These are phyloP conservation scores for Carcina quercana DNA, from an alignment of 2,888 invertebrate species.

Conservation along the genomic window DNA sequence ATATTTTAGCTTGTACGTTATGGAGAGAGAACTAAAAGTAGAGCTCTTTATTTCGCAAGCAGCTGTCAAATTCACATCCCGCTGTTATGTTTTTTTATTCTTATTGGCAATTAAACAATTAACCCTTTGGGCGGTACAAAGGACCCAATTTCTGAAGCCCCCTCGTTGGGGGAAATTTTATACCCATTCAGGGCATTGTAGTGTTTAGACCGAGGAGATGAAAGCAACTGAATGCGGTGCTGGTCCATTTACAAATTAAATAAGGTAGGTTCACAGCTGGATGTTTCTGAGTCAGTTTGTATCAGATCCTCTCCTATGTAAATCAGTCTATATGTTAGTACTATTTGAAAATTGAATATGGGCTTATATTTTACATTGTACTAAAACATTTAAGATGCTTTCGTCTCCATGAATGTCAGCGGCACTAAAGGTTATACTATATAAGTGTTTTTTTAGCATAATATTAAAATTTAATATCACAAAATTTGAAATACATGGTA, in stretches of 20 bases:
- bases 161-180: conserved; percentile 61
- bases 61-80: conserved; percentile 31
- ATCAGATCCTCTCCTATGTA: no score
- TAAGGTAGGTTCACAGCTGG: conserved; percentile 35
- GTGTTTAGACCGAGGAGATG: conserved; percentile 45
- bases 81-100: conserved; percentile 55
- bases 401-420: no score
- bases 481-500: no score
- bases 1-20: no score
- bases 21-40: not conserved
- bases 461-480: no score
- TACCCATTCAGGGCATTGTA: conserved; percentile 58
- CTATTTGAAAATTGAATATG: no score
- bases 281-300: no score
- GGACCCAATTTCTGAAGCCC: conserved; percentile 37
- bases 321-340: no score
- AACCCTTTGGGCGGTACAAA: conserved; percentile 59
- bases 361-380: no score
- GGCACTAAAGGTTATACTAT: no score
- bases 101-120: conserved; percentile 74
- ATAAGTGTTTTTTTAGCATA: no score
- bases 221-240: conserved; percentile 35
- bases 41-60: conserved; percentile 15
- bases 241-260: conserved; percentile 29
- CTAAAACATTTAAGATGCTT: no score